phyloP scores from a whole-genome alignment of 2,888 invertebrate species.

The Leucophenga montana region DNA sequence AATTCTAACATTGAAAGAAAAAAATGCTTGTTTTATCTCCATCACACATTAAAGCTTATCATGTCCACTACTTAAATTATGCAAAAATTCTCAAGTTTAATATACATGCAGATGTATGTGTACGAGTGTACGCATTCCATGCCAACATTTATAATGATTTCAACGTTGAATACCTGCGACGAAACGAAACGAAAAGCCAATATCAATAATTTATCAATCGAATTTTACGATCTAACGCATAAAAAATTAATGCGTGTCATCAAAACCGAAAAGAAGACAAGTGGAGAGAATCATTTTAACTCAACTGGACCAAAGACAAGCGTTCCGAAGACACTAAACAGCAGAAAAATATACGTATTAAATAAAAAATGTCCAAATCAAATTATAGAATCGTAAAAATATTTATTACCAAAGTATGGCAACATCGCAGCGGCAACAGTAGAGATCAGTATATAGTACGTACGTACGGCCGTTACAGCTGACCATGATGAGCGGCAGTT shows the following conservation, averaged over 20 bases:
- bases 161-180: not conserved
- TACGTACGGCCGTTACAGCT: conserved; percentile 17
- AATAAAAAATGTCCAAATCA: conserved; percentile 66
- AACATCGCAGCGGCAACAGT: conserved; percentile 27
- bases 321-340: conserved; percentile 6
- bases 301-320: conserved; percentile 39
- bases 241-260: conserved; percentile 62
- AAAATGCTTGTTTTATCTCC: too few relatives aligned
- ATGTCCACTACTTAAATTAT: not conserved
- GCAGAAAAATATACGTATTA: conserved; percentile 46
- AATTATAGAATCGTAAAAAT: conserved; percentile 71
- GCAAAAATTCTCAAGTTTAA: not conserved
- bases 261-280: conserved; percentile 46
- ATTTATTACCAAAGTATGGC: conserved; percentile 56
- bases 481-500: conserved; percentile 26
- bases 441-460: conserved; percentile 20
- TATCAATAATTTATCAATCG: conserved; percentile 67
- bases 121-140: not conserved
- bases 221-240: conserved; percentile 61
- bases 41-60: too few relatives aligned
- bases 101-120: not conserved
- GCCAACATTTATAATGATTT: not conserved
- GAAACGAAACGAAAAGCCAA: conserved; percentile 20
- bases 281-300: not conserved
- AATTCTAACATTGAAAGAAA: too few relatives aligned